Base-by-base conservation (phyloP, 2,888 invertebrate genomes). In the Spodoptera picta region DNA sequence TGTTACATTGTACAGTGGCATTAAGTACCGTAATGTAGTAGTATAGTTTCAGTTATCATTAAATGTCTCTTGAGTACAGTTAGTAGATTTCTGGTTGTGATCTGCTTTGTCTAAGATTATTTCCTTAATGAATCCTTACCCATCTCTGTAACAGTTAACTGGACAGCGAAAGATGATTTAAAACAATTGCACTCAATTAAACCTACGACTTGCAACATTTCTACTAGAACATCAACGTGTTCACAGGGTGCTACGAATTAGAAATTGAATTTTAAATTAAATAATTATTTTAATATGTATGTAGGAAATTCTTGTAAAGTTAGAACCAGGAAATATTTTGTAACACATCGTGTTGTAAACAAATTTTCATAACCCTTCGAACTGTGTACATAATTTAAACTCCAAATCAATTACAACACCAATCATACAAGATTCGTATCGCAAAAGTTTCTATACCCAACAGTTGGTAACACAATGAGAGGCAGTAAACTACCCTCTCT, bases 401-500 rank as follows among this genome's bases (percentile, higher is more conserved):
- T 66, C 60, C 12, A 48, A 70, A 67, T 68, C 79, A 75, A 79
- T 80, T 77, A 79, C 67, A 11, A 56, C 44, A 61, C 65, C 72
- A 79, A 79, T 79, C 77, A 79, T 75, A 73, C 54, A 57, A 75
- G 74, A 79, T 79, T 58, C 55, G 52, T 77, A 81, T 81, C 80
- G 62, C 50, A 50, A 65, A 75, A 79, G 59, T 76, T 81, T 78
- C 65, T 31, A 62, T 59, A 49, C 63, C 79, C 61, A 60, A 73
- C 77, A 71, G 63, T 79, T 75, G 73, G 64, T 53, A 66, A 78
- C 75, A 81, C 80, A 81, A 81, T 75, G 71, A 79, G 73, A 69
- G 71, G 69, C 68, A 78, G 74, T 81, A 79, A 82, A 83, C 84
- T 77, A 79, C 80, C 83, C 83, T 46, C 80, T 64, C 68, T 70